A percentile compares a stretch with the other conserved stretches of the same genome.
Conservation (phyloP, 2,113 vertebrate genomes). For the Sula dactylatra region DNA sequence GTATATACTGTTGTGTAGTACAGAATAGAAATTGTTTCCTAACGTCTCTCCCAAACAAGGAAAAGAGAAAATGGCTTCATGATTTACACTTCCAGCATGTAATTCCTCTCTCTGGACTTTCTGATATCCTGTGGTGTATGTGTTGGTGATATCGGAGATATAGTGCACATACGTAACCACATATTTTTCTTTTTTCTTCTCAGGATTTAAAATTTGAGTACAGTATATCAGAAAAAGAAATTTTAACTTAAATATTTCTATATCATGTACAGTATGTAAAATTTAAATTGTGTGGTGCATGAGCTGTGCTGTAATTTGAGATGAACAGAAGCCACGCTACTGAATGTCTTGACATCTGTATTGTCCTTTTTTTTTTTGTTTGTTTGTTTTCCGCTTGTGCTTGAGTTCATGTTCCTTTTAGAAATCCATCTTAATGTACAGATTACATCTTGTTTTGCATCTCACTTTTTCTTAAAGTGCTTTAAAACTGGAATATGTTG, state of each 20-base stretch:
- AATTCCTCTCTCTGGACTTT: constrained; percentile 47
- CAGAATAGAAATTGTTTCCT: constrained; percentile 14
- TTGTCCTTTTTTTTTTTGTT: constrained; percentile 4
- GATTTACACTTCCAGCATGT: constrained; percentile 58
- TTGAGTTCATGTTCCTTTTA: constrained; percentile 12
- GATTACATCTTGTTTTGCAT: background rate
- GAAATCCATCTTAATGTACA: background rate
- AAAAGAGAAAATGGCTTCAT: constrained; percentile 3
- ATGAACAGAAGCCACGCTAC: constrained; percentile 53
- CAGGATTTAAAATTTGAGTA: constrained; percentile 87
- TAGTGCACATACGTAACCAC: constrained; percentile 53
- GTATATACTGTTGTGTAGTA: constrained; percentile 44
- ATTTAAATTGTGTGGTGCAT: constrained; percentile 81
- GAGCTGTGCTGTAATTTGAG: constrained; percentile 49
- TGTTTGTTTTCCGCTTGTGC: background rate
- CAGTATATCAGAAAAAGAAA: constrained; percentile 80
- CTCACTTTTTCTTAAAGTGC: background rate
- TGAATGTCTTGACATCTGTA: constrained; percentile 57
- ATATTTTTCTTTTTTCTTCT: constrained; percentile 79
- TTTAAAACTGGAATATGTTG: constrained; percentile 38
- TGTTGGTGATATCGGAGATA: constrained; percentile 28
- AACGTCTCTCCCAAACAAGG: background rate
- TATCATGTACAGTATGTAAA: constrained; percentile 83
- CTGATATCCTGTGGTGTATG: constrained; percentile 30
- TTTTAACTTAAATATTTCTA: constrained; percentile 84